phyloP scores from a whole-genome alignment of 2,113 vertebrate species.

The Vulpes ferrilata region DNA sequence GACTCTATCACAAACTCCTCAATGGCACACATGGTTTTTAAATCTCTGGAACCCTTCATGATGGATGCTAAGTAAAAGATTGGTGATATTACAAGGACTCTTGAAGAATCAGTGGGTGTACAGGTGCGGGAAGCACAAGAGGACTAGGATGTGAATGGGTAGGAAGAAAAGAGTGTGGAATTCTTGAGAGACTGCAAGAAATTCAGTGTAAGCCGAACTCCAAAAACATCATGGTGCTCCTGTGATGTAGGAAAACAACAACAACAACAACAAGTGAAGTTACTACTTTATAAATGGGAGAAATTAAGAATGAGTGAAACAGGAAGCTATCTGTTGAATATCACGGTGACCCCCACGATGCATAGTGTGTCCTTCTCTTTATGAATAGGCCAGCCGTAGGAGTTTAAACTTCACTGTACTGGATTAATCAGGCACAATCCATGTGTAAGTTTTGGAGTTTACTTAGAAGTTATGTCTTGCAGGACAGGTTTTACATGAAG shows the following conservation, averaged over 20 bases:
- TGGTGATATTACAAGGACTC: not conserved
- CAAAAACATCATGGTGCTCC: not conserved
- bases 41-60: not conserved
- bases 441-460: not conserved
- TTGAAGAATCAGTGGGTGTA: not conserved
- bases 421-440: not conserved
- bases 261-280: not conserved
- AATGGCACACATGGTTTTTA: not conserved
- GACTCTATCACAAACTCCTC: not conserved
- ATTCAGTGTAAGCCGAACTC: not conserved
- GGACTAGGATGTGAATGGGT: not conserved
- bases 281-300: not conserved
- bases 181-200: not conserved
- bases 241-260: not conserved
- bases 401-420: not conserved
- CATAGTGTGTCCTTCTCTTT: not conserved
- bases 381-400: not conserved
- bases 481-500: not conserved
- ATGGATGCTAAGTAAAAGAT: not conserved
- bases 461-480: not conserved
- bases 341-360: not conserved
- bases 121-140: not conserved
- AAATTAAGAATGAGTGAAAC: not conserved
- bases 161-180: not conserved
- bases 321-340: not conserved